Evolutionary conservation across 2,113 vertebrate genomes (phyloP), one percentile per base, ranked within the genome.

Genomic region (Brachyhypopomus occidentalis): DNA sequence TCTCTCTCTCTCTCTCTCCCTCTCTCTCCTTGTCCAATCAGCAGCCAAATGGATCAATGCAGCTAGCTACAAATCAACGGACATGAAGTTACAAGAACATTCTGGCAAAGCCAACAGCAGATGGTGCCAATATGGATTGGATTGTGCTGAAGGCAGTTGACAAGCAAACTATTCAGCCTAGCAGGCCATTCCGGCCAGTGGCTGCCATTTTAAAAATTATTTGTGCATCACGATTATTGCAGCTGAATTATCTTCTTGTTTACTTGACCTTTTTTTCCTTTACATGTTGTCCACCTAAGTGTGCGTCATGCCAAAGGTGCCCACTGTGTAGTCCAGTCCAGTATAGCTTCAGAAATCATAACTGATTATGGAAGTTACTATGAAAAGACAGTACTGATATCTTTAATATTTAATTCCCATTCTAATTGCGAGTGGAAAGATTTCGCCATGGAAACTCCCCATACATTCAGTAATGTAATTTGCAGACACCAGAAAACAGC

Each of bases 31-130:
- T 36, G 5, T 67, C 64, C 64, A 41, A 77, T 30, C 64, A 66
- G 52, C 62, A 64, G 45, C 45, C 62, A 48, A 12, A 27, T 48
- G 48, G 60, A 77, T 48, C 66, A 77, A 66, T 38, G 52, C 34
- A 77, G 59, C 66, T 20, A 77, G 60, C 63, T 66, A 66, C 75
- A 77, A 77, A 77, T 77, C 75, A 77, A 16, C 75, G 19, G 19
- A 41, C 66, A 64, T 17, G 41, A 77, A 66, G 63, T 60, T 48
- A 77, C 23, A 77, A 64, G 60, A 38, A 16, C 27, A 14, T 11
- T 66, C 75, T 77, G 45, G 64, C 62, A 22, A 27, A 67, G 75
- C 25, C 14, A 52, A 36, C 36, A 25, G 60, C 75, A 48, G 38
- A 52, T 52, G 8, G 17, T 64, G 36, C 66, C 66, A 41, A 14